Evolutionary conservation across 2,113 vertebrate species (phyloP), one percentile per base, ranked within the genome.

Genomic region (Lepus americanus): DNA sequence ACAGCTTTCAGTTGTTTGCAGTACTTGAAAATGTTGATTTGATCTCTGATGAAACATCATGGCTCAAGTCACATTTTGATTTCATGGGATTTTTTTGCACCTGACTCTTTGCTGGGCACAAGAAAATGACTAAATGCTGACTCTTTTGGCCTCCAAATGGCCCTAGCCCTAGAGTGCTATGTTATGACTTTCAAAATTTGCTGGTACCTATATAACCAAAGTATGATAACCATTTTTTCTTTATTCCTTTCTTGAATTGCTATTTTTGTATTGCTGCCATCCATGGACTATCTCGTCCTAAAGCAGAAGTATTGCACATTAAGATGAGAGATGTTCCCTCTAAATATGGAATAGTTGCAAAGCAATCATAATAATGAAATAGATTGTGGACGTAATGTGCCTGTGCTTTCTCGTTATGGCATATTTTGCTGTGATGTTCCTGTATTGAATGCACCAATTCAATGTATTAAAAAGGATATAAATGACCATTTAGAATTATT

Each of bases 341-440:
- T 95, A 95, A 97, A 81, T 90, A 80, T 95, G 89, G 89, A 94
- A 95, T 95, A 86, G 89, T 94, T 97, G 61, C 94, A 85, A 97
- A 97, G 95, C 94, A 97, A 95, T 97, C 53, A 94, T 93, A 78
- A 91, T 84, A 96, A 76, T 85, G 90, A 96, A 96, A 97, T 95
- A 90, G 77, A 97, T 49, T 74, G 83, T 94, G 86, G 59, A 51
- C 4, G 6, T 97, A 96, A 96, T 96, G 89, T 92, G 78, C 94
- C 93, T 78, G 27, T 96, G 94, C 91, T 96, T 96, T 94, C 96
- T 92, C 93, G 94, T 96, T 86, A 86, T 94, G 5, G 7, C 51
- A 16, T 87, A 69, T 81, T 33, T 97, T 89, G 49, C 74, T 96
- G 17, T 76, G 95, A 92, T 96, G 87, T 92, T 89, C 31, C 76